phyloP scores from a whole-genome alignment of 1,140 invertebrate species.

The Zaprionus lachaisei region DNA sequence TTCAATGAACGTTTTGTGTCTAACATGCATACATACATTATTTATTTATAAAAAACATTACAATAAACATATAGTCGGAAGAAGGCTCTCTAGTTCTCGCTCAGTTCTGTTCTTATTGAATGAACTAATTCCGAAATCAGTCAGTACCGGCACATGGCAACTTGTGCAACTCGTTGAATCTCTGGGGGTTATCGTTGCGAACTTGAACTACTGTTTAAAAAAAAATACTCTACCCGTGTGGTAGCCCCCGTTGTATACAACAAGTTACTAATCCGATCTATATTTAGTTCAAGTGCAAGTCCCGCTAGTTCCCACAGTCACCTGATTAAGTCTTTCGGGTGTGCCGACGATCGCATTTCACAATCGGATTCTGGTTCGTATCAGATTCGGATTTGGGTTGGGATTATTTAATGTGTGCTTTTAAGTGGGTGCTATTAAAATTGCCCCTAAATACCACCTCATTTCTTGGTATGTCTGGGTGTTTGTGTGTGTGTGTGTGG shows the following conservation, averaged over 20 bases:
- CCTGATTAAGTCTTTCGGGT: constrained; percentile 6
- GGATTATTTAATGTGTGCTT: background rate
- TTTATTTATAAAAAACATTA: background rate
- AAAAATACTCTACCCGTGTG: constrained; percentile 1
- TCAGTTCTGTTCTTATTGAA: background rate
- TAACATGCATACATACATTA: background rate
- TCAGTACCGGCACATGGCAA: constrained; percentile 20
- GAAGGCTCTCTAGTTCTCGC: background rate
- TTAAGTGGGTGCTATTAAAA: background rate
- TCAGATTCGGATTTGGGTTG: background rate
- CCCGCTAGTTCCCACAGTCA: constrained; percentile 29
- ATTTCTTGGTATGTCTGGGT: background rate
- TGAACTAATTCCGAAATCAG: background rate
- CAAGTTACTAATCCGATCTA: constrained; percentile 19
- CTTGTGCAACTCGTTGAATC: constrained; percentile 3
- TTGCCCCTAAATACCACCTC: background rate
- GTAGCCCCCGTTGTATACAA: background rate
- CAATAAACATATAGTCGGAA: background rate
- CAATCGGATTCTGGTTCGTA: background rate
- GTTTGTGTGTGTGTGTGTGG: background rate
- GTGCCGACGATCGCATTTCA: background rate
- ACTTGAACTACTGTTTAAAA: constrained; percentile 38
- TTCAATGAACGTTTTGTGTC: background rate
- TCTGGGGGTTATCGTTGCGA: constrained; percentile 36
- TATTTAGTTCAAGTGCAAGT: constrained; percentile 31